phyloP scores from a whole-genome alignment of 1,140 invertebrate genomes.

The Lepidotrigona ventralis region DNA sequence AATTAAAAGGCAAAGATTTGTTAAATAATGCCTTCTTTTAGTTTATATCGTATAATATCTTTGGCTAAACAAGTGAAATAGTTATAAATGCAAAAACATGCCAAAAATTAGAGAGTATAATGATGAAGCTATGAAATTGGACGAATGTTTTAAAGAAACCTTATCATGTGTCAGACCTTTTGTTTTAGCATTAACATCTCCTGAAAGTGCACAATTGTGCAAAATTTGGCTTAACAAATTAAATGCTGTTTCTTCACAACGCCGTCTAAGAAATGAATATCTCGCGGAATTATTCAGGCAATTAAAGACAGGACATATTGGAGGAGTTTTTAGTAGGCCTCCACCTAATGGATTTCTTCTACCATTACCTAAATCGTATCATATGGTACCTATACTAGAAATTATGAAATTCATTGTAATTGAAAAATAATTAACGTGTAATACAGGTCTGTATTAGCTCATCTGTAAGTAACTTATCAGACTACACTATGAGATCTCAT shows the following conservation, averaged over 20 bases:
- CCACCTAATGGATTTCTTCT: constrained; percentile 66
- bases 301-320: constrained; percentile 67
- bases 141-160: constrained; percentile 73
- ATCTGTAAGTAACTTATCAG: constrained; percentile 60
- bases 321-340: constrained; percentile 69
- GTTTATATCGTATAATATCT: neutral
- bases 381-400: constrained; percentile 48
- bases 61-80: neutral
- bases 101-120: constrained; percentile 54
- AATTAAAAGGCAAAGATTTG: constrained; percentile 1
- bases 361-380: constrained; percentile 50
- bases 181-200: constrained; percentile 65
- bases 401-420: constrained; percentile 11
- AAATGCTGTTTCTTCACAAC: constrained; percentile 62
- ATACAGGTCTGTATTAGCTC: constrained; percentile 53
- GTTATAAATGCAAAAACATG: constrained; percentile 39
- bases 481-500: constrained; percentile 32
- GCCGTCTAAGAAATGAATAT: constrained; percentile 74
- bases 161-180: constrained; percentile 68
- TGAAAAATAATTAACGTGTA: constrained; percentile 17
- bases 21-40: constrained; percentile 8
- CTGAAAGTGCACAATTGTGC: constrained; percentile 67
- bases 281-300: constrained; percentile 72
- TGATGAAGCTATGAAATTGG: constrained; percentile 68
- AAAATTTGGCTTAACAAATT: constrained; percentile 76